Conservation (phyloP, 2,113 vertebrate species). For the Colius striatus region DNA sequence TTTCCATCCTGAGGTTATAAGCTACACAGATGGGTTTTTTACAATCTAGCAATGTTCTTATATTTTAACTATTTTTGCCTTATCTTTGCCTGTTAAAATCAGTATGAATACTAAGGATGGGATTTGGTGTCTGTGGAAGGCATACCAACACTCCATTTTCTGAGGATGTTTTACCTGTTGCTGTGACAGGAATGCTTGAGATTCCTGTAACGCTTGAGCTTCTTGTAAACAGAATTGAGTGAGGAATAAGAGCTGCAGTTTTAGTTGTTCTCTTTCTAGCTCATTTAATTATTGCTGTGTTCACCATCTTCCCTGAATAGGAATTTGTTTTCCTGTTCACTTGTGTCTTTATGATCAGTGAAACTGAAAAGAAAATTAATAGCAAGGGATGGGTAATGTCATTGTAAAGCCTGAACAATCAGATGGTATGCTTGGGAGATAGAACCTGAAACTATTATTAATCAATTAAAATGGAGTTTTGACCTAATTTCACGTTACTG, state of each 20-base stretch:
- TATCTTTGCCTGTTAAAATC: not conserved
- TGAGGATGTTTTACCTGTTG: conserved; percentile 3
- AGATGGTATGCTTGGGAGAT: not conserved
- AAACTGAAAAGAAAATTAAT: conserved; percentile 5
- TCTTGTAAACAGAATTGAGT: conserved; percentile 11
- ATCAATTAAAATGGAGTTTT: not conserved
- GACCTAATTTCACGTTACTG: not conserved
- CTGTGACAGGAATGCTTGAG: not conserved
- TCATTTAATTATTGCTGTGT: not conserved
- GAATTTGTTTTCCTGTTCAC: not conserved
- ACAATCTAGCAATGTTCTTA: not conserved
- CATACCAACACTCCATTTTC: not conserved
- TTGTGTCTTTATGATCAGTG: not conserved
- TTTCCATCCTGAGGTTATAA: not conserved
- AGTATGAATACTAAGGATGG: not conserved
- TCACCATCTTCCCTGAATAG: not conserved
- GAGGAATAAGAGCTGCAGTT: not conserved
- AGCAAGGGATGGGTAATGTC: not conserved
- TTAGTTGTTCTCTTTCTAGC: conserved; percentile 19
- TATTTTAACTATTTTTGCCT: not conserved
- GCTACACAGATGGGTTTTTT: not conserved
- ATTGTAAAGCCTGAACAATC: conserved; percentile 5
- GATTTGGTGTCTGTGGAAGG: not conserved
- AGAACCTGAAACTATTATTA: conserved; percentile 16
- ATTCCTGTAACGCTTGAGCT: not conserved